Evolutionary conservation across 2,888 invertebrate genomes (phyloP), one percentile per base, ranked within the genome.

Genomic region (Cylindroiulus punctatus): DNA sequence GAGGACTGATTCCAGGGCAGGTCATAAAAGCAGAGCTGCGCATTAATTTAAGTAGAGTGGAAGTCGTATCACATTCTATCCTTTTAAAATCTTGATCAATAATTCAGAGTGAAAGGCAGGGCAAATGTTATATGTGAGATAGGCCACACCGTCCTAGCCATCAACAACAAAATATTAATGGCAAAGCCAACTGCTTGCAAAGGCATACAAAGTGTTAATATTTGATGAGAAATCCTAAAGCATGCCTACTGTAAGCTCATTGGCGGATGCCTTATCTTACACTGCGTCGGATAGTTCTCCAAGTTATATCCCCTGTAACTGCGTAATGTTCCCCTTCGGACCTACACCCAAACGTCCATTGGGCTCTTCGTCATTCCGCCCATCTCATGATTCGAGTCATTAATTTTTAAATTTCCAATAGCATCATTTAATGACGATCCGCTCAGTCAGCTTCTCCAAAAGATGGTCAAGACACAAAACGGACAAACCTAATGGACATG

Each of bases 31-130:
- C 76, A 30, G 26, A 76, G 30, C 76, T 14, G 76, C 30, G 14
- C 76, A 76, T 76, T 76, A 76, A 76, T 76, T 76, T 76, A 76
- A 76, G 76, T 76, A 76, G 76, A 76, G 30, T 76, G 26, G 30
- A 76, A 76, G 76, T 76, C 76, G 22, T 76, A 76, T 26, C 76
- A 76, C 26, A 76, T 76, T 76, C 76, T 76, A 76, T 22, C 76
- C 76, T 76, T 76, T 76, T 76, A 76, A 76, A 76, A 76, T 76
- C 76, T 30, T 76, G 76, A 76, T 76, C 76, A 76, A 76, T 76
- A 76, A 76, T 76, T 76, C 76, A 76, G 76, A 76, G 76, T 30
- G 76, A 76, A 76, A 76, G 76, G 76, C 76, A 76, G 26, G 17
- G 76, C 30, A 76, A 76, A 30, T 22, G 76, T 14, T 26, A 12